Conservation (phyloP, 2,888 invertebrate species). For the Drosophila borealis region DNA sequence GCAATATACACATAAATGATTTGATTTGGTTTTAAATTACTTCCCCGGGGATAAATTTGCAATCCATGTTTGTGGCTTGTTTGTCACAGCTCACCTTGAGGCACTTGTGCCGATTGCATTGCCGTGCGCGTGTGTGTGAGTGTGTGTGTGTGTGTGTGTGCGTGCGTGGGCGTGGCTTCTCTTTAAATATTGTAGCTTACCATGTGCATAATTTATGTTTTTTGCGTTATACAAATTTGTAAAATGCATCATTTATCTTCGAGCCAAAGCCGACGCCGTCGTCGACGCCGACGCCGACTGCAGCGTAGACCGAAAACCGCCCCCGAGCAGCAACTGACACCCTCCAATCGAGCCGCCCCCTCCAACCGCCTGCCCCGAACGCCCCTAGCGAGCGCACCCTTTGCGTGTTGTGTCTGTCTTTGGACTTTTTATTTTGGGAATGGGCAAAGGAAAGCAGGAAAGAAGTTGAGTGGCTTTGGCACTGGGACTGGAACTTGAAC, state of each 20-base stretch:
- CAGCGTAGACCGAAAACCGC: slow-evolving; percentile 16
- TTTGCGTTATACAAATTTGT: slow-evolving; percentile 72
- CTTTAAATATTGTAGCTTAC: slow-evolving; percentile 45
- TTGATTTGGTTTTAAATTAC: slow-evolving; percentile 35
- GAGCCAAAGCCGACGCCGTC: slow-evolving; percentile 33
- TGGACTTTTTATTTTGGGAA: slow-evolving; percentile 19
- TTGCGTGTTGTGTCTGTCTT: slow-evolving; percentile 72
- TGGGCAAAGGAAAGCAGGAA: slow-evolving; percentile 27
- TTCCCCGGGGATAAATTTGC: slow-evolving; percentile 13
- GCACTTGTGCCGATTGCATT: slow-evolving; percentile 14
- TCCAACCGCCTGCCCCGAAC: not conserved
- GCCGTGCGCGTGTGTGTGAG: slow-evolving; percentile 9
- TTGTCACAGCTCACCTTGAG: slow-evolving; percentile 32
- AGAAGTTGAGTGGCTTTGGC: slow-evolving; percentile 22
- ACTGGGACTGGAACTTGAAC: slow-evolving; percentile 8
- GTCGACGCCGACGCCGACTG: slow-evolving; percentile 20
- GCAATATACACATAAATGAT: slow-evolving; percentile 2
- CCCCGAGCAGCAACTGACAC: slow-evolving; percentile 26
- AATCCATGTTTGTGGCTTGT: slow-evolving; percentile 24
- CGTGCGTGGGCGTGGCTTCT: slow-evolving; percentile 33
- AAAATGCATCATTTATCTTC: slow-evolving; percentile 77
- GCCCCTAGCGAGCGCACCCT: slow-evolving; percentile 57
- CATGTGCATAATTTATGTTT: slow-evolving; percentile 70
- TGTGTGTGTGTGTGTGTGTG: slow-evolving; percentile 11
- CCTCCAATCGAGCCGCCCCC: slow-evolving; percentile 22